These are phyloP conservation scores for Callionymus lyra DNA, from an alignment of 2,113 vertebrate species.

Conservation along the genomic window DNA sequence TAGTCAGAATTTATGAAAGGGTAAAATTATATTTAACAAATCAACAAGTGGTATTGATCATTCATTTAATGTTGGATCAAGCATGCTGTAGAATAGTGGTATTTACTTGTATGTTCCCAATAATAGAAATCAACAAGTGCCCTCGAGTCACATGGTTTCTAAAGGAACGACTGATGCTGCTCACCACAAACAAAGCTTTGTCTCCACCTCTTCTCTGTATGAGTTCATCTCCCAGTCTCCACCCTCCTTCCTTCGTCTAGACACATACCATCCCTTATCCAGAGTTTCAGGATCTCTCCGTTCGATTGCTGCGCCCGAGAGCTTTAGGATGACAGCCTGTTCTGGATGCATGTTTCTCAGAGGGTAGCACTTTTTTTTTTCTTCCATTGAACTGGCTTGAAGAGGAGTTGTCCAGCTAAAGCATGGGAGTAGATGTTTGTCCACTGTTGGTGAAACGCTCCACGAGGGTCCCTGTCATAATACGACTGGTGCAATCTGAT, in stretches of 20 bases:
- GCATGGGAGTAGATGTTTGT: conserved; percentile 12
- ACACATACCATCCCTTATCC: conserved; percentile 36
- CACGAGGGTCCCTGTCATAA: conserved; percentile 21
- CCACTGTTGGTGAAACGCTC: conserved; percentile 26
- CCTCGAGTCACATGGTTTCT: conserved; percentile 24
- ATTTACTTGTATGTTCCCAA: conserved; percentile 22
- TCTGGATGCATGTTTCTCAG: conserved; percentile 15
- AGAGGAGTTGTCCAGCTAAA: too few relatives aligned
- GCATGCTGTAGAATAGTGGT: conserved; percentile 1
- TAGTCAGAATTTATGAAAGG: too few relatives aligned
- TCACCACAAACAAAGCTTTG: conserved; percentile 30
- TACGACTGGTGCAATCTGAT: conserved; percentile 48
- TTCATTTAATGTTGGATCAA: neutral
- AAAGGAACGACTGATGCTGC: conserved; percentile 31
- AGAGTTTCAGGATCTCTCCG: conserved; percentile 35
- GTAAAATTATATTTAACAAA: too few relatives aligned
- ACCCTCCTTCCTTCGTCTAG: conserved; percentile 40
- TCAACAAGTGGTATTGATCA: too few relatives aligned
- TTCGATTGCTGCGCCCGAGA: conserved; percentile 9
- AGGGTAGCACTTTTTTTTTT: neutral
- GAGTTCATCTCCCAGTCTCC: conserved; percentile 46
- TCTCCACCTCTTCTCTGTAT: conserved; percentile 53
- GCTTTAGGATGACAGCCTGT: conserved; percentile 12
- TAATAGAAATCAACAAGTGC: conserved; percentile 41
- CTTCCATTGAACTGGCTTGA: too few relatives aligned